phyloP scores from a whole-genome alignment of 1,140 invertebrate species.

The Achatina immaculata region DNA sequence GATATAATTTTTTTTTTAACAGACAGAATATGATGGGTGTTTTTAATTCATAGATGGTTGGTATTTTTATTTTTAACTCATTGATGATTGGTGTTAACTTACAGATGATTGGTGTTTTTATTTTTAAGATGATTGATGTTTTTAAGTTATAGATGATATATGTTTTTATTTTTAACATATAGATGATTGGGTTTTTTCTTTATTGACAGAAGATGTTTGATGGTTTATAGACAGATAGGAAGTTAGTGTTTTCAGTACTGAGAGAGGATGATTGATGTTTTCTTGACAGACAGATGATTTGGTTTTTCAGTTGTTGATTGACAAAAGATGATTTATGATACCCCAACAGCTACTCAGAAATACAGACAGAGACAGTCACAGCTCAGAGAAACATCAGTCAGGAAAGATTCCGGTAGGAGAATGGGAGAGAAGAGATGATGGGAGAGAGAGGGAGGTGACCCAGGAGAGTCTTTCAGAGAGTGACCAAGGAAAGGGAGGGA shows the following conservation, averaged over 20 bases:
- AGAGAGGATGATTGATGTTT: too few species aligned
- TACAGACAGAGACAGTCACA: conserved; percentile 7
- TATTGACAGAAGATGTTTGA: not conserved
- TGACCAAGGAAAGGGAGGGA: conserved; percentile 7
- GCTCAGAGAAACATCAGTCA: not conserved
- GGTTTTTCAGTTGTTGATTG: not conserved
- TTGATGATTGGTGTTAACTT: too few species aligned
- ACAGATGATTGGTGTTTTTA: too few species aligned
- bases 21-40: too few species aligned
- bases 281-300: not conserved
- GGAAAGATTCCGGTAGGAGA: not conserved
- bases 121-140: too few species aligned
- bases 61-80: too few species aligned
- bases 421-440: conserved; percentile 7
- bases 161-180: not conserved
- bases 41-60: too few species aligned
- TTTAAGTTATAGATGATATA: too few species aligned
- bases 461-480: conserved; percentile 4
- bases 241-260: too few species aligned
- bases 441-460: not conserved
- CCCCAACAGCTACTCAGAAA: conserved; percentile 1
- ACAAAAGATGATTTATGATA: not conserved
- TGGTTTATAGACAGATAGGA: not conserved
- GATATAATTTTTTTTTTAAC: too few species aligned
- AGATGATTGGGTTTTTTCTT: not conserved